Evolutionary conservation across 1,140 invertebrate genomes (phyloP).

Genomic region (Atta texana): DNA sequence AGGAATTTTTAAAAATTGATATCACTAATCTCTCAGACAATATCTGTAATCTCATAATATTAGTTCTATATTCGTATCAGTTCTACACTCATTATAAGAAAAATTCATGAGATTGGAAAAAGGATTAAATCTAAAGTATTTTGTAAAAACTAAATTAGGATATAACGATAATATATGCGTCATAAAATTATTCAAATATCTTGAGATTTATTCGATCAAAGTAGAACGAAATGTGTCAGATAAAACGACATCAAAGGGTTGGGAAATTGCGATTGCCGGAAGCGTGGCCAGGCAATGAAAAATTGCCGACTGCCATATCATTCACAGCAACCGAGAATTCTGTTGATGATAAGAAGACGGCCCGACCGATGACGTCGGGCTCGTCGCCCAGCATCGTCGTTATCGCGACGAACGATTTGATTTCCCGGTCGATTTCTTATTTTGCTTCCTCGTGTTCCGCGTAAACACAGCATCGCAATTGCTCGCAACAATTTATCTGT

Average conservation of each 20-base stretch:
- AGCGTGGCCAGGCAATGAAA: neutral
- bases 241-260: neutral
- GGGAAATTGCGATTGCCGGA: conserved; percentile 29
- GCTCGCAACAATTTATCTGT: conserved; percentile 66
- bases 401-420: conserved; percentile 68
- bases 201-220: neutral
- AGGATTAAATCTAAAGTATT: too few relatives aligned
- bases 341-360: conserved; percentile 24
- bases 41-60: neutral
- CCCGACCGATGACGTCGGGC: conserved; percentile 32
- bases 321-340: conserved; percentile 21
- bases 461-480: conserved; percentile 55
- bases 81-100: conserved; percentile 3
- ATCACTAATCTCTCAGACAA: neutral
- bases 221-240: neutral
- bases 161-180: neutral
- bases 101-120: neutral
- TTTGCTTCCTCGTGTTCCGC: conserved; percentile 63
- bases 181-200: conserved; percentile 1
- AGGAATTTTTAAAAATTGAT: neutral
- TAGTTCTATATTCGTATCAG: neutral
- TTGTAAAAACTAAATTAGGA: neutral
- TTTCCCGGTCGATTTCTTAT: conserved; percentile 65
- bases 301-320: conserved; percentile 21
- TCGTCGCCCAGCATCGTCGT: conserved; percentile 11